Evolutionary conservation across 2,113 vertebrate species (phyloP), one percentile per base, ranked within the genome.

Genomic region (Erythrocercus mccallii): DNA sequence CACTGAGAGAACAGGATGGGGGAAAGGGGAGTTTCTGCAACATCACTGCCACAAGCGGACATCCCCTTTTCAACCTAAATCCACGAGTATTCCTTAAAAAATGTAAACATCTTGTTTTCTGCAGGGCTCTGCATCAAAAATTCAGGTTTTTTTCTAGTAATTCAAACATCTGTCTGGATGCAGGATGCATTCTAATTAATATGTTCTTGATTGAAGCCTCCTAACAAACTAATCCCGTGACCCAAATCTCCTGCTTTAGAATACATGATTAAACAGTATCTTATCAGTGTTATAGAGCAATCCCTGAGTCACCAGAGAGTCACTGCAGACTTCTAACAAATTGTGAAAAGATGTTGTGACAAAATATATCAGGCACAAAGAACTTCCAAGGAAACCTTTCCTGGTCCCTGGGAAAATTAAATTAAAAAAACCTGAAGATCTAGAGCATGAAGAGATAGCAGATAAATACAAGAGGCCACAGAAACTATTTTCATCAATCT

Each of bases 201-300:
- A 92, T 70, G 61, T 92, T 90, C 92, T 91, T 80, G 85, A 95
- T 66, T 88, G 94, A 92, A 77, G 94, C 92, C 92, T 88, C 92
- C 86, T 96, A 96, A 96, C 87, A 72, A 96, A 93, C 92, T 92
- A 96, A 97, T 96, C 94, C 91, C 3, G 23, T 95, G 95, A 97
- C 96, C 96, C 88, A 91, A 97, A 95, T 95, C 96, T 94, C 91
- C 81, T 60, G 83, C 70, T 81, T 81, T 73, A 76, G 69, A 78
- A 92, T 83, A 82, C 88, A 92, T 90, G 96, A 97, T 96, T 96
- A 96, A 97, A 95, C 90, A 90, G 81, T 76, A 89, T 86, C 92
- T 95, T 83, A 48, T 44, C 81, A 23, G 88, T 53, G 77, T 61
- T 86, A 81, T 0, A 92, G 65, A 40, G 60, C 86, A 95, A 91